Percentiles rank a stretch among this genome's conserved stretches.
Evolutionary conservation across 1,140 invertebrate genomes (phyloP).

Genomic region (Daktulosphaira vitifoliae): DNA sequence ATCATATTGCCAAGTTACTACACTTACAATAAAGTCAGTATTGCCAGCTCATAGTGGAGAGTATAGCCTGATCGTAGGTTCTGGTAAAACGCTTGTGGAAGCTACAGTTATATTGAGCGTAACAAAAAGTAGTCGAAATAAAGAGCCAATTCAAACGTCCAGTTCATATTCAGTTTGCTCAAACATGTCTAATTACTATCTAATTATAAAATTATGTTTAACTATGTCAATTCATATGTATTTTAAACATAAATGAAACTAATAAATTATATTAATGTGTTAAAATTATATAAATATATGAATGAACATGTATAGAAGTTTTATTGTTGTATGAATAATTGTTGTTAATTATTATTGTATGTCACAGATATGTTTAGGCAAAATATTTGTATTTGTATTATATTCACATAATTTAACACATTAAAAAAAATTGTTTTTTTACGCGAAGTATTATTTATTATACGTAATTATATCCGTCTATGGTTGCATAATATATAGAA

Average conservation of each 20-base stretch:
- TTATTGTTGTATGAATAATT: constrained; percentile 26
- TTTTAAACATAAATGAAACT: constrained; percentile 8
- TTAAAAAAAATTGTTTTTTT: background rate
- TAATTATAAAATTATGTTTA: constrained; percentile 7
- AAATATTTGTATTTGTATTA: constrained; percentile 5
- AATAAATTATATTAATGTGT: constrained; percentile 9
- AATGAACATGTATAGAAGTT: constrained; percentile 25
- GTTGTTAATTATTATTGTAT: constrained; percentile 16
- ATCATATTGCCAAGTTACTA: constrained; percentile 36
- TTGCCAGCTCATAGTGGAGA: constrained; percentile 34
- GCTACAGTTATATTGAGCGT: constrained; percentile 36
- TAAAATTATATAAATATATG: background rate
- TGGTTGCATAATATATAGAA: background rate
- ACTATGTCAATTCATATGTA: constrained; percentile 27
- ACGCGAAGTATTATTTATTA: background rate
- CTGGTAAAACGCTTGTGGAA: constrained; percentile 36
- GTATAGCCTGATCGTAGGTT: constrained; percentile 37
- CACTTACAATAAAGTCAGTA: constrained; percentile 27
- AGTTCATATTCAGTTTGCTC: constrained; percentile 31
- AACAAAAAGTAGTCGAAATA: constrained; percentile 29
- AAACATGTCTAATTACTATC: constrained; percentile 14
- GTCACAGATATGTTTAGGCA: constrained; percentile 23
- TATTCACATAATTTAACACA: too few species aligned
- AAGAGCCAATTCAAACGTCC: constrained; percentile 28
- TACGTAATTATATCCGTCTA: too few species aligned